Evolutionary conservation across 53 echinoderm and acorn worm species (phyloP), one percentile per base, ranked within the genome.

Genomic region (Antedon mediterranea): DNA sequence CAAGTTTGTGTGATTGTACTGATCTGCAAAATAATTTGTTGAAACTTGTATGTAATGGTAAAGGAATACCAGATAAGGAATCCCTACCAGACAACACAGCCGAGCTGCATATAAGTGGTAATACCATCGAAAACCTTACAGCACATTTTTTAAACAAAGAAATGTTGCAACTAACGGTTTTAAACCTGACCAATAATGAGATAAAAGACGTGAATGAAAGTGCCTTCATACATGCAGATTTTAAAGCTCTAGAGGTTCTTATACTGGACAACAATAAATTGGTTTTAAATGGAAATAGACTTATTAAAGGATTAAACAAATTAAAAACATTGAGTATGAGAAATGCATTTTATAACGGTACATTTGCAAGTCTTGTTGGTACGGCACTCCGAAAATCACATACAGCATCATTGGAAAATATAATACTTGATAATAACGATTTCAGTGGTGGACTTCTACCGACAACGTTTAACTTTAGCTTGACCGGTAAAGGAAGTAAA

Each of bases 371-470:
- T 31, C 72, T 34, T 0, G 78, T 83, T 71, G 79, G 91, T 34
- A 82, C 30, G 23, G 70, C 84, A 15, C 78, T 95, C 28, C 37
- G 31, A 0, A 71, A 31, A 27, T 79, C 83, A 28, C 30, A 72
- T 28, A 76, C 84, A 30, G 57, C 78, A 33, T 83, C 77, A 31
- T 78, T 91, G 15, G 76, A 57, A n/a, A 75, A 43, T 72, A 31
- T 91, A 30, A 31, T 70, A 31, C 87, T 95, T 43, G 89, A 89
- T 41, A 43, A 82, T 34, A 95, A 95, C 76, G 73, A 87, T n/a
- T 72, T 95, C 3, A 80, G 74, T 3, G 32, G 57, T 2, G 57
- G 57, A 23, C 57, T 57, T 15, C 14, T 15, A 9, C 14, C 23
- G 2, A 57, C 57, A 57, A 57, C 57, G 26, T 57, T 57, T 57